phyloP scores from a whole-genome alignment of 2,888 invertebrate species.

The Herminia tarsipennalis region DNA sequence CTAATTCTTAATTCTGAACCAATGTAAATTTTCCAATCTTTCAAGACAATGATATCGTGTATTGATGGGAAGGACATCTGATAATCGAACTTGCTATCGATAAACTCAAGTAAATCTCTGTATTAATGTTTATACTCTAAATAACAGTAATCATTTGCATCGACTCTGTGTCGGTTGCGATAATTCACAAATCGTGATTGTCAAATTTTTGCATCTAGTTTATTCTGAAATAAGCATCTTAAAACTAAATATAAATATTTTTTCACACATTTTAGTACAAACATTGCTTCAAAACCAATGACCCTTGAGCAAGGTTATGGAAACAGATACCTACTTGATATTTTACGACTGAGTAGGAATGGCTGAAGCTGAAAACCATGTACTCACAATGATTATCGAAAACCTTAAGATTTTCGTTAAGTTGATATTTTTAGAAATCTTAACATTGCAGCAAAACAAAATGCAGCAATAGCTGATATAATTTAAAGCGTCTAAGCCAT shows the following conservation, averaged over 20 bases:
- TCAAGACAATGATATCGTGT: conserved; percentile 1
- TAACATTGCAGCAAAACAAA: no score
- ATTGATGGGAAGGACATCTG: conserved; percentile 8
- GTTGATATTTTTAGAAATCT: no score
- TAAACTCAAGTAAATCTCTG: conserved; percentile 23
- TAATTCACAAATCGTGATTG: conserved; percentile 47
- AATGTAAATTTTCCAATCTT: neutral
- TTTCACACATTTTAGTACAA: conserved; percentile 6
- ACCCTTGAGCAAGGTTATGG: conserved; percentile 10
- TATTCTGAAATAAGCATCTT: conserved; percentile 31
- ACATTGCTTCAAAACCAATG: conserved; percentile 18
- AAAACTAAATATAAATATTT: neutral
- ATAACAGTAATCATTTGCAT: conserved; percentile 14
- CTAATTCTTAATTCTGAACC: neutral
- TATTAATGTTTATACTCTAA: conserved; percentile 16
- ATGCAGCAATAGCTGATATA: no score
- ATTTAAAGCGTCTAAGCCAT: no score
- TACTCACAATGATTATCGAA: no score
- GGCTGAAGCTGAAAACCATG: no score
- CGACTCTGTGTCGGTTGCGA: conserved; percentile 16
- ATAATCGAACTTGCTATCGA: conserved; percentile 9
- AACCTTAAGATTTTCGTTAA: no score
- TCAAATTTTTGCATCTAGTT: conserved; percentile 43
- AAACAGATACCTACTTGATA: no score
- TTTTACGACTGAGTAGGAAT: no score